Conservation (phyloP, 2,888 invertebrate genomes). For the Hoplodrina ambigua region DNA sequence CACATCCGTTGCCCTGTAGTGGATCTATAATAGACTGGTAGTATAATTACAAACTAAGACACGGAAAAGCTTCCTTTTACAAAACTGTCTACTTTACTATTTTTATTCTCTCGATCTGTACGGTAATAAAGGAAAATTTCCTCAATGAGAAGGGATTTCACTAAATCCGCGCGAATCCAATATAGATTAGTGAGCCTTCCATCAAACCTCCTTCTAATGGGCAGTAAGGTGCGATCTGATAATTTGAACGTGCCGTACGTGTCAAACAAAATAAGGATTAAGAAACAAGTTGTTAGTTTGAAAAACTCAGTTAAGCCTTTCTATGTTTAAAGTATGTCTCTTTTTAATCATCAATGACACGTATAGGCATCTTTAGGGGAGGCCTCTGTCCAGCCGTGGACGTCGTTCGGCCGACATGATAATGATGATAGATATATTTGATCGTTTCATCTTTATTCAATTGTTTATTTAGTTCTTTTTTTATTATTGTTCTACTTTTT, state of each 20-base stretch:
- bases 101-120: constrained; percentile 45
- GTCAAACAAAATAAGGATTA: constrained; percentile 19
- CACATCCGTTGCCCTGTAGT: too few relatives aligned
- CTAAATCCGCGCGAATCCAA: constrained; percentile 60
- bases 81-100: constrained; percentile 28
- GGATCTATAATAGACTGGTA: too few relatives aligned
- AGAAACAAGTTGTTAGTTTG: constrained; percentile 38
- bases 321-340: too few relatives aligned
- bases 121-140: constrained; percentile 52
- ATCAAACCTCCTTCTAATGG: constrained; percentile 62
- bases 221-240: constrained; percentile 41
- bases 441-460: too few relatives aligned
- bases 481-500: too few relatives aligned
- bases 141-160: constrained; percentile 48
- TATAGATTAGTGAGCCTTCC: constrained; percentile 60
- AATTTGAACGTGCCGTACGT: constrained; percentile 28
- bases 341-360: too few relatives aligned
- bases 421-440: too few relatives aligned
- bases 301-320: background rate
- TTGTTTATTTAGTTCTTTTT: too few relatives aligned
- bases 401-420: too few relatives aligned
- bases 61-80: constrained; percentile 22
- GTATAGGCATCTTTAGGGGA: too few relatives aligned
- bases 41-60: background rate
- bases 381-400: too few relatives aligned